Percentiles rank a stretch among this genome's conserved stretches.
Evolutionary conservation across 64 coral and sea anemone species (phyloP).

Genomic region (Catalaphyllia jardinei): DNA sequence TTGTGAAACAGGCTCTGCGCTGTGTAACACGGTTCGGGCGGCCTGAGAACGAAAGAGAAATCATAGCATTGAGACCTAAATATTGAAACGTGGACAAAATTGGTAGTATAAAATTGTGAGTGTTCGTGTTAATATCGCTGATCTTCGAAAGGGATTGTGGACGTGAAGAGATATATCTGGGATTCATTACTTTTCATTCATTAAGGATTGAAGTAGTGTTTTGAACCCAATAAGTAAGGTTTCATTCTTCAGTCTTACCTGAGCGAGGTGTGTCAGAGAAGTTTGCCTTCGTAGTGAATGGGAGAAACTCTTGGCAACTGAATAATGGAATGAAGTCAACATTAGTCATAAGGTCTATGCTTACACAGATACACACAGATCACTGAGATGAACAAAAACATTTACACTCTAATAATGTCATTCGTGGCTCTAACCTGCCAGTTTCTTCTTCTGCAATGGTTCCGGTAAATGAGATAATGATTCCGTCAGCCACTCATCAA

Average conservation of each 20-base stretch:
- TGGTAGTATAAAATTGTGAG: too few relatives aligned
- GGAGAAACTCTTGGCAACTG: slow-evolving; percentile 97
- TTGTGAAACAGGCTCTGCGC: slow-evolving; percentile 90
- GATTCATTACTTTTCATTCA: not conserved
- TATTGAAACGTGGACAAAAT: too few relatives aligned
- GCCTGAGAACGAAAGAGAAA: slow-evolving; percentile 49
- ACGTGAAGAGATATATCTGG: too few relatives aligned
- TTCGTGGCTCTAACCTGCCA: slow-evolving; percentile 48
- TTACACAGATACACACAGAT: not conserved
- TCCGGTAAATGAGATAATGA: slow-evolving; percentile 89
- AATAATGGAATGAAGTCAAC: slow-evolving; percentile 10
- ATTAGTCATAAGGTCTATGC: not conserved
- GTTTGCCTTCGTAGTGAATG: slow-evolving; percentile 96
- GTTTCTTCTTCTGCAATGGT: slow-evolving; percentile 83
- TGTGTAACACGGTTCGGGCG: slow-evolving; percentile 92
- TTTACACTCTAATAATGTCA: not conserved
- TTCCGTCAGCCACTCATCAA: slow-evolving; percentile 85
- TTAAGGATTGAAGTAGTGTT: not conserved
- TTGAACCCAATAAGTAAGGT: not conserved
- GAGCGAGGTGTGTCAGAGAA: slow-evolving; percentile 92
- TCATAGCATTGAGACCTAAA: too few relatives aligned
- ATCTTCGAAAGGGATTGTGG: too few relatives aligned
- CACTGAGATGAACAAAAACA: not conserved
- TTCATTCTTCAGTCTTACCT: slow-evolving; percentile 33
- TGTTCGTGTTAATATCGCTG: too few relatives aligned